Conservation (phyloP, 2,888 invertebrate species). For the Smittia sp. region DNA sequence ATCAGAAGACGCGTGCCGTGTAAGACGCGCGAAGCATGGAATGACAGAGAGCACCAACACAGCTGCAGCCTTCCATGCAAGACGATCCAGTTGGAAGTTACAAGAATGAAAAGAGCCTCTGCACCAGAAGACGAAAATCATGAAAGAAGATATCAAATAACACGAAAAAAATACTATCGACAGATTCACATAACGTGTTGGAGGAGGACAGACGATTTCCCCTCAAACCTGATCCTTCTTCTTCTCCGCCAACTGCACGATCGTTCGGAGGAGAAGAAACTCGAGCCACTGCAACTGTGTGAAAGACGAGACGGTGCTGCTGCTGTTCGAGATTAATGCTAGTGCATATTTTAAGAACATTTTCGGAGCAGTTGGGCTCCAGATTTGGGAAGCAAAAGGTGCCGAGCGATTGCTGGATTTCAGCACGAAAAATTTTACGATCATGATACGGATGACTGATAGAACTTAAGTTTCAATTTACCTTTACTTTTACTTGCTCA, state of each 20-base stretch:
- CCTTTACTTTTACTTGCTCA: too few relatives aligned
- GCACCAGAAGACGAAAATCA: background rate
- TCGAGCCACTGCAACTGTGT: conserved; percentile 20
- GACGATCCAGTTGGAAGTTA: conserved; percentile 16
- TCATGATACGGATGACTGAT: too few relatives aligned
- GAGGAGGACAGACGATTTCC: conserved; percentile 28
- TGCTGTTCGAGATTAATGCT: background rate
- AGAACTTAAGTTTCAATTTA: too few relatives aligned
- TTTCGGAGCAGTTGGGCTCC: conserved; percentile 31
- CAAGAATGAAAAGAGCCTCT: background rate
- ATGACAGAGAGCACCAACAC: conserved; percentile 10
- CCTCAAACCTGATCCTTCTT: conserved; percentile 21
- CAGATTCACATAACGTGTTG: conserved; percentile 31
- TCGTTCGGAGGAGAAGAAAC: background rate
- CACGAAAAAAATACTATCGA: background rate
- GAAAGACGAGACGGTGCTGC: conserved; percentile 38
- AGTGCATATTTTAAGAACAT: background rate
- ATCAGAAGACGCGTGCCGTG: conserved; percentile 39
- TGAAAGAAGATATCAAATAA: conserved; percentile 23
- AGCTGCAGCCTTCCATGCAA: background rate
- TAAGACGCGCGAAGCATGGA: background rate
- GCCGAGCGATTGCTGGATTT: conserved; percentile 13
- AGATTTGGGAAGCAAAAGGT: conserved; percentile 32
- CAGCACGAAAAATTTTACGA: background rate
- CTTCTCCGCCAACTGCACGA: conserved; percentile 1